Percentiles rank a stretch among this genome's conserved stretches.
These are phyloP conservation scores for Tipula vernalis DNA, from an alignment of 2,888 invertebrate genomes.

Conservation along the genomic window DNA sequence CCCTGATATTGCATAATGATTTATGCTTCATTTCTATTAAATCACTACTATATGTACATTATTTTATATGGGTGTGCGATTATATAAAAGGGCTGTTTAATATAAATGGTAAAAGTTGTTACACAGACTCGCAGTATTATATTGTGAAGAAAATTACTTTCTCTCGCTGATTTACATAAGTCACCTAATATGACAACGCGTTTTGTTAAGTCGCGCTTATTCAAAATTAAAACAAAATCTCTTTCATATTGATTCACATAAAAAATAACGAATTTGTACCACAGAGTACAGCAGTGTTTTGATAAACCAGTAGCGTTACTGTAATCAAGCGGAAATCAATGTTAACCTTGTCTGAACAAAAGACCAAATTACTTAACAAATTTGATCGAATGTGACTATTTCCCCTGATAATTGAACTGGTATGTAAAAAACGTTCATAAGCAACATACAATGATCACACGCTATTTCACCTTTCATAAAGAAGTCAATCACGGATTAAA, in stretches of 20 bases:
- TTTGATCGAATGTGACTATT: not conserved
- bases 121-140: not conserved
- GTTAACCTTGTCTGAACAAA: not conserved
- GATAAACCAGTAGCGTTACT: not conserved
- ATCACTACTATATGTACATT: not conserved
- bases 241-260: not conserved
- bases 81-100: not conserved
- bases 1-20: not conserved
- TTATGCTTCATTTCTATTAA: not conserved
- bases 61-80: not conserved
- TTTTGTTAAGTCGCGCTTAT: not conserved
- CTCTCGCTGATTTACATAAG: not conserved
- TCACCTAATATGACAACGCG: not conserved
- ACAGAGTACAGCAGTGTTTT: too few relatives aligned
- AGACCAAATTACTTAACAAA: not conserved
- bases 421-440: not conserved
- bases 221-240: not conserved
- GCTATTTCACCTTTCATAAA: not conserved
- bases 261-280: not conserved
- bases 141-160: not conserved
- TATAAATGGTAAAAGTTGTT: not conserved
- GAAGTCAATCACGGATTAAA: not conserved
- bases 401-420: too few relatives aligned
- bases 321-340: not conserved
- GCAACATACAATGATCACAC: not conserved